Evolutionary conservation across 2,113 vertebrate genomes (phyloP).

Genomic region (Rynchops niger): DNA sequence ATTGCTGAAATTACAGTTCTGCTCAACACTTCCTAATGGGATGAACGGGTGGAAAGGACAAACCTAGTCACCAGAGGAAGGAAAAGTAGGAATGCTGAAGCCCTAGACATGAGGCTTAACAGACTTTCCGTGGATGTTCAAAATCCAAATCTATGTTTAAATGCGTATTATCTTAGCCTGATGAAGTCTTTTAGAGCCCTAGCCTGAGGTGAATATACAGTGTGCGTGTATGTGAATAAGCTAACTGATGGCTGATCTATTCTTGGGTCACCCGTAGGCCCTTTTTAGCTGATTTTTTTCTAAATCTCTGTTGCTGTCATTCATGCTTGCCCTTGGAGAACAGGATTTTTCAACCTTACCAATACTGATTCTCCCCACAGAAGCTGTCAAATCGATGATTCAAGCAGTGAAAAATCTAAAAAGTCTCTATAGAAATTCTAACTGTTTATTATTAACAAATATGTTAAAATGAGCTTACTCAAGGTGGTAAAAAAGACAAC

Average conservation of each 20-base stretch:
- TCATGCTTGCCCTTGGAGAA: neutral
- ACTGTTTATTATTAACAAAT: neutral
- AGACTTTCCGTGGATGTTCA: neutral
- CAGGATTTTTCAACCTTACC: neutral
- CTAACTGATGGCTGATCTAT: neutral
- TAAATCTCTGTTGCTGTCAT: neutral
- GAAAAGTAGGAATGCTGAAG: neutral
- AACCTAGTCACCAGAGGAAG: neutral
- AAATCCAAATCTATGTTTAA: neutral
- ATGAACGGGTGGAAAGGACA: neutral
- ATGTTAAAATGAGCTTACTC: neutral
- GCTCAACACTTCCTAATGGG: neutral
- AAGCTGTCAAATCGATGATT: neutral
- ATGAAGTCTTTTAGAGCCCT: neutral
- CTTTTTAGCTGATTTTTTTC: neutral
- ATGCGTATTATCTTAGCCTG: neutral
- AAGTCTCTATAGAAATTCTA: neutral
- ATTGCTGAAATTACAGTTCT: neutral
- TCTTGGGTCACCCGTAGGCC: neutral
- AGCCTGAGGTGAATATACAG: neutral
- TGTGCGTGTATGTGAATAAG: neutral
- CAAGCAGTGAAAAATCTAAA: neutral
- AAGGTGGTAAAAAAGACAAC: neutral
- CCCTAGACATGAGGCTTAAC: neutral
- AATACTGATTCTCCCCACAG: neutral